Base-by-base conservation (phyloP, 2,888 invertebrate genomes). In the Trypoxylon attenuatum region DNA sequence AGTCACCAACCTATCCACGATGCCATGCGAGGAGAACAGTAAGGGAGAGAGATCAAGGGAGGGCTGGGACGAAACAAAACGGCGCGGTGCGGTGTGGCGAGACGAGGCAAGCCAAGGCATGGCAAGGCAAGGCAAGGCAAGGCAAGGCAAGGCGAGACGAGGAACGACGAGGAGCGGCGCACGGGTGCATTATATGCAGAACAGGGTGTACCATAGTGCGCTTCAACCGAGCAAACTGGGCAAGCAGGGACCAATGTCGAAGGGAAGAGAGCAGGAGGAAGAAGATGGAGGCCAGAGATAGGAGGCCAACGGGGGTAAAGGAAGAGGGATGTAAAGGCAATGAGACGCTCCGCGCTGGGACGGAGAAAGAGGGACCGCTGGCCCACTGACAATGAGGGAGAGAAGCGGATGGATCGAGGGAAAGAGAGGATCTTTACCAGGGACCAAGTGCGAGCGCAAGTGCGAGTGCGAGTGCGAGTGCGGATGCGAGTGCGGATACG, bases 181-280 rank as follows among this genome's bases (percentile, higher is more conserved):
- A 65, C 60, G 60, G 72, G 69, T 75, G 83, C 84, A 85, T 85
- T 85, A 85, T 85, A 85, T 84, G 85, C 85, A 85, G 85, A 85
- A 77, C 79, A 85, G 85, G 82, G 80, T 80, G 79, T 79, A 82
- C 83, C 81, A 79, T 81, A 80, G 78, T 76, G 83, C 79, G 75
- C 75, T 59, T 71, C 73, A 68, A 60, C 56, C 56, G 60, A 58
- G 73, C 72, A 47, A 65, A 55, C 62, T 57, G 65, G 61, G 62
- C 70, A 66, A 56, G 53, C 33, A 10, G 3, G 33, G 13, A 13
- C n/a, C 10, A 33, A 56, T 60, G 39, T 43, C 50, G 65, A 49
- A 52, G 67, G 53, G 53, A 55, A 49, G 54, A 23, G 53, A 53
- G 21, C n/a, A 51, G 60, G 68, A 58, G 70, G 69, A 69, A 68